phyloP scores from a whole-genome alignment of 2,797 vertebrate species.

The Miichthys miiuy region DNA sequence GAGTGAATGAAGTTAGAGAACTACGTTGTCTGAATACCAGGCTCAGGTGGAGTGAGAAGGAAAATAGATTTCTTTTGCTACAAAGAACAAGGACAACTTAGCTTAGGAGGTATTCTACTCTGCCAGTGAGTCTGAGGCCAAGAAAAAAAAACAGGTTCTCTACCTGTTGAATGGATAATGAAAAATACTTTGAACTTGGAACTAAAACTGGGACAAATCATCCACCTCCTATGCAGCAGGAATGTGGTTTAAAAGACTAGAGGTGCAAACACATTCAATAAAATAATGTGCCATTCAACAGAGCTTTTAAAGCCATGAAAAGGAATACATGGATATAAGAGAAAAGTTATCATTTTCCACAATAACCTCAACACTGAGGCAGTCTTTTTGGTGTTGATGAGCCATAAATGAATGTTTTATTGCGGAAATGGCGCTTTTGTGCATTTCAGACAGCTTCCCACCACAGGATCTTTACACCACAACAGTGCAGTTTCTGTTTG shows the following conservation, averaged over 20 bases:
- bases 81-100: constrained; percentile 39
- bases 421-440: constrained; percentile 54
- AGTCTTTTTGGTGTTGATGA: constrained; percentile 22
- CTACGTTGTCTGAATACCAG: constrained; percentile 38
- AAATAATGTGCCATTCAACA: constrained; percentile 60
- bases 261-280: constrained; percentile 65
- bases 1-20: constrained; percentile 30
- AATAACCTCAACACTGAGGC: constrained; percentile 24
- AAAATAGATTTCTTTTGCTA: constrained; percentile 50
- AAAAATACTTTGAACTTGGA: constrained; percentile 40
- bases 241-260: constrained; percentile 55
- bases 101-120: constrained; percentile 7
- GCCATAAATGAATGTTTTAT: constrained; percentile 49
- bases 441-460: constrained; percentile 30
- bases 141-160: constrained; percentile 34
- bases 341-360: constrained; percentile 51
- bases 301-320: constrained; percentile 33
- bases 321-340: constrained; percentile 34
- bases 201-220: constrained; percentile 59
- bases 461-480: constrained; percentile 28
- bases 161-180: constrained; percentile 61
- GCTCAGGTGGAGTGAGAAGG: constrained; percentile 30
- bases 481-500: constrained; percentile 1
- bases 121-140: constrained; percentile 15
- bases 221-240: constrained; percentile 56